Conservation (phyloP, 2,113 vertebrate genomes). For the Daboia siamensis region DNA sequence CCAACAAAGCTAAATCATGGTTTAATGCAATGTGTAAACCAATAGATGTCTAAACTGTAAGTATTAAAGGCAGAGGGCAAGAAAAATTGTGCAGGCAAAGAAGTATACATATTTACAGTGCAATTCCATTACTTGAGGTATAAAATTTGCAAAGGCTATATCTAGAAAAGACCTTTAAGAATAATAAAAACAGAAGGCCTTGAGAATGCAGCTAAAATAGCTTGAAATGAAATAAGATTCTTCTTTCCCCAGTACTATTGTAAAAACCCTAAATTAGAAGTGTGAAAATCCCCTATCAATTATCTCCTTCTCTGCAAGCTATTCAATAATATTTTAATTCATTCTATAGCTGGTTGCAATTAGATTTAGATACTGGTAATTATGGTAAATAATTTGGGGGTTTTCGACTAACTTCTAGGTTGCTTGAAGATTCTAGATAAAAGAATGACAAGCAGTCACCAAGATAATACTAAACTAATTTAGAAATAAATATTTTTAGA, state of each 20-base stretch:
- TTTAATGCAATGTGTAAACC: background rate
- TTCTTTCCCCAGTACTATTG: background rate
- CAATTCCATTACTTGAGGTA: background rate
- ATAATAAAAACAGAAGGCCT: background rate
- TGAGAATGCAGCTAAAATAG: background rate
- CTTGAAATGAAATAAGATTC: background rate
- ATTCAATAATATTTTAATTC: background rate
- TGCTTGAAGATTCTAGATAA: conserved; percentile 30
- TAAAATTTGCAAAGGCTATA: background rate
- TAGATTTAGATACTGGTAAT: background rate
- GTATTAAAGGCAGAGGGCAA: background rate
- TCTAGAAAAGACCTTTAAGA: background rate
- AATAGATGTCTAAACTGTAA: background rate
- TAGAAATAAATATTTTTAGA: conserved; percentile 25
- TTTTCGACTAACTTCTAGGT: background rate
- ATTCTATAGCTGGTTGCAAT: background rate
- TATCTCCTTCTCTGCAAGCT: background rate
- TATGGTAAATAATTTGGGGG: background rate
- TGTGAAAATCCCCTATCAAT: background rate
- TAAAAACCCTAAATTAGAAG: background rate
- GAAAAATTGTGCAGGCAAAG: background rate
- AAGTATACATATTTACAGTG: background rate
- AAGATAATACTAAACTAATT: conserved; percentile 31
- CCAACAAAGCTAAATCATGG: background rate
- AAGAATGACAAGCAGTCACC: conserved; percentile 18